These are phyloP conservation scores for Dascyllus trimaculatus DNA, from an alignment of 2,113 vertebrate species.

Conservation along the genomic window DNA sequence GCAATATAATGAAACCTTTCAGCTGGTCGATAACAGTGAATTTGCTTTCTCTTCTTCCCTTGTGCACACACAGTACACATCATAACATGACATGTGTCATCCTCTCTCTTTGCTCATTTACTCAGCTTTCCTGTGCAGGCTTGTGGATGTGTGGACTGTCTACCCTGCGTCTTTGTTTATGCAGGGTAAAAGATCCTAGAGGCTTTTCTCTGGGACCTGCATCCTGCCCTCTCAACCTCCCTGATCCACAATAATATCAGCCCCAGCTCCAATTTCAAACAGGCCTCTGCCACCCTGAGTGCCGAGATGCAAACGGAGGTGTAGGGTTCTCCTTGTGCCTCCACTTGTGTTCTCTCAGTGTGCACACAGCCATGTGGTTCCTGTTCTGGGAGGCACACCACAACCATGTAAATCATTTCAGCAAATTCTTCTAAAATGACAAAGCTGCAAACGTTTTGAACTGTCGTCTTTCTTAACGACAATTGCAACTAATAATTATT, in stretches of 20 bases:
- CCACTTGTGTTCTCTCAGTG: background rate
- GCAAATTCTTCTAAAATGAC: no score
- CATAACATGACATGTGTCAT: no score
- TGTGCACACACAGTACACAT: no score
- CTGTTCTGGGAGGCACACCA: background rate
- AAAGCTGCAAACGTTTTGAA: no score
- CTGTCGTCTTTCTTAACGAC: no score
- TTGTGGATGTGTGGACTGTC: background rate
- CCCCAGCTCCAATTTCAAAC: conserved; percentile 56
- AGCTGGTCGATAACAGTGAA: no score
- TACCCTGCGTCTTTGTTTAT: conserved; percentile 39
- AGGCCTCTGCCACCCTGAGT: conserved; percentile 19
- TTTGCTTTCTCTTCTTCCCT: no score
- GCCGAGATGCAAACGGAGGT: conserved; percentile 15
- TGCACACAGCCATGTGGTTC: background rate
- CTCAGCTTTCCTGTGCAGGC: background rate
- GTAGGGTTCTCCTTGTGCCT: conserved; percentile 23
- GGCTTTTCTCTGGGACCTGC: conserved; percentile 31
- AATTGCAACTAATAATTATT: no score
- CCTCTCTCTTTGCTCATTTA: no score
- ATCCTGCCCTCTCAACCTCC: conserved; percentile 30
- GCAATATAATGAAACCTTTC: no score
- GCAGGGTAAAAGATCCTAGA: conserved; percentile 31
- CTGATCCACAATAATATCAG: conserved; percentile 41
- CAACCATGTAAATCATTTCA: background rate